Percentiles rank a stretch among this genome's conserved stretches.
These are phyloP conservation scores for Brachyalestes nurse DNA, from an alignment of 2,797 vertebrate genomes.

Conservation along the genomic window DNA sequence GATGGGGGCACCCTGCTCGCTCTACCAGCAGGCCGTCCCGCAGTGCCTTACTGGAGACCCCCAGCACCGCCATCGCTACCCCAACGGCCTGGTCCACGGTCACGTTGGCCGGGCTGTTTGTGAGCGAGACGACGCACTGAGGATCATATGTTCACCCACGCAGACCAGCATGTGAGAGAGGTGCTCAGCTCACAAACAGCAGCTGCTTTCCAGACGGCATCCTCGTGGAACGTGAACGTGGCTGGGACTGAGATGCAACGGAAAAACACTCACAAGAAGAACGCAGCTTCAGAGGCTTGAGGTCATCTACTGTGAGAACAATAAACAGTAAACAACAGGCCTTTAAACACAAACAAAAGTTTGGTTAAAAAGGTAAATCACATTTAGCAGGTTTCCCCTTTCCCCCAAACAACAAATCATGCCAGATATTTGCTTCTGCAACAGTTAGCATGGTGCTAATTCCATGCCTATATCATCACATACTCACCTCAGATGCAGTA, in stretches of 20 bases:
- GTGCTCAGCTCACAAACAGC: background rate
- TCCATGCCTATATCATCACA: too few species aligned
- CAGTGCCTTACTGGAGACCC: background rate
- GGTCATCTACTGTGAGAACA: too few species aligned
- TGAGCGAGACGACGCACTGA: slow-evolving; percentile 43
- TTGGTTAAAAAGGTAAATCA: too few species aligned
- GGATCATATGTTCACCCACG: slow-evolving; percentile 58
- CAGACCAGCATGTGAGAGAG: slow-evolving; percentile 47
- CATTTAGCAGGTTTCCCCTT: too few species aligned
- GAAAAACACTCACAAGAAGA: background rate
- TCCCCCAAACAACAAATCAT: too few species aligned
- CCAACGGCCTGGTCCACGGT: background rate
- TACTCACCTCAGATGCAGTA: too few species aligned
- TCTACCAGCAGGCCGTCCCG: slow-evolving; percentile 60
- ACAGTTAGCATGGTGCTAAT: too few species aligned
- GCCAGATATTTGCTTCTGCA: too few species aligned
- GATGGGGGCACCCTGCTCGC: background rate
- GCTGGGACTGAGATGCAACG: background rate
- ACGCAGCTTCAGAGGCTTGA: background rate
- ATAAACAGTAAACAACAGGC: background rate
- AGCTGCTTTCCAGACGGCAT: background rate
- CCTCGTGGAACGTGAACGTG: background rate
- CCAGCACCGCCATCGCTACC: background rate
- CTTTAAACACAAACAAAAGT: too few species aligned
- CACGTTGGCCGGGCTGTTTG: background rate